A percentile compares a stretch with the other conserved stretches of the same genome.
Conservation (phyloP, 1,140 invertebrate genomes). For the Listronotus oregonensis region DNA sequence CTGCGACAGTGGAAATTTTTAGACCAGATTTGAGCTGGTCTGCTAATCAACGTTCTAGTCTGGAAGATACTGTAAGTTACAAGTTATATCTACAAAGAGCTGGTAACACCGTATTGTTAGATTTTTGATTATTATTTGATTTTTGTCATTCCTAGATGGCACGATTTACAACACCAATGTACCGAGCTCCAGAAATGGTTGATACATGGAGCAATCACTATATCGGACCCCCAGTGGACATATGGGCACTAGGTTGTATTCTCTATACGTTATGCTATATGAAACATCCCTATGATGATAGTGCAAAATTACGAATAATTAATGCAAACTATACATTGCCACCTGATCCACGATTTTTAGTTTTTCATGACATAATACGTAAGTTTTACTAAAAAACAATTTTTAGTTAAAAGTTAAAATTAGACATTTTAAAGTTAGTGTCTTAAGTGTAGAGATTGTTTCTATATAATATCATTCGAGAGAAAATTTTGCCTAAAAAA, state of each 20-base stretch:
- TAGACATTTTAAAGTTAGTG: too few species aligned
- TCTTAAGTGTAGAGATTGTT: too few species aligned
- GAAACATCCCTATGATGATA: conserved; percentile 97
- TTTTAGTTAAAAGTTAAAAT: too few species aligned
- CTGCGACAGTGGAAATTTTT: conserved; percentile 84
- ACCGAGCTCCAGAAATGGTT: conserved; percentile 93
- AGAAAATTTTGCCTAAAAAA: too few species aligned
- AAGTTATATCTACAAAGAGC: neutral
- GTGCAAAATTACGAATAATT: conserved; percentile 92
- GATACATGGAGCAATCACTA: conserved; percentile 97
- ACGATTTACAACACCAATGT: conserved; percentile 84
- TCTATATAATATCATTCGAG: too few species aligned
- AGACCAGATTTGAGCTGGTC: conserved; percentile 89
- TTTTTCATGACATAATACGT: conserved; percentile 91
- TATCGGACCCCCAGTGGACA: conserved; percentile 86
- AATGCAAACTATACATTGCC: conserved; percentile 94
- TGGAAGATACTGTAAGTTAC: conserved; percentile 89
- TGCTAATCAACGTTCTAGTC: conserved; percentile 83
- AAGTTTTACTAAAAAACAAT: conserved; percentile 60
- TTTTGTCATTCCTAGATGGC: conserved; percentile 60
- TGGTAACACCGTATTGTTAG: too few species aligned
- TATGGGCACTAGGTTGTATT: conserved; percentile 98
- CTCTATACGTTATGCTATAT: conserved; percentile 91
- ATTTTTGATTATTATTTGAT: too few species aligned
- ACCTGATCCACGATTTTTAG: conserved; percentile 77